Conservation (phyloP, 2,888 invertebrate genomes). For the Trichopria drosophilae region DNA sequence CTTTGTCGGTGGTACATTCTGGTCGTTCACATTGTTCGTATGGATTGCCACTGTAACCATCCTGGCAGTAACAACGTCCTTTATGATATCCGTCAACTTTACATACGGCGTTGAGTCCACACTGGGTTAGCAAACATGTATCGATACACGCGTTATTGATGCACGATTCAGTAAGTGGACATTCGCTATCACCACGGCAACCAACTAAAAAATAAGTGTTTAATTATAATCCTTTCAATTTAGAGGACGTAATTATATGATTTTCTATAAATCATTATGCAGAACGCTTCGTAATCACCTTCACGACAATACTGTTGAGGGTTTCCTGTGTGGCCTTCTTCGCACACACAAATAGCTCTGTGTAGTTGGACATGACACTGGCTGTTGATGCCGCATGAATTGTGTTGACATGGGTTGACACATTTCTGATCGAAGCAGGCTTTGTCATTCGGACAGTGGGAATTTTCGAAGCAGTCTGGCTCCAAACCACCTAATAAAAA, state of each 20-base stretch:
- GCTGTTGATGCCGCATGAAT: constrained; percentile 76
- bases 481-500: constrained; percentile 8
- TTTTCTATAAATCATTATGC: constrained; percentile 28
- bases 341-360: constrained; percentile 79
- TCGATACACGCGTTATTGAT: constrained; percentile 79
- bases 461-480: constrained; percentile 76
- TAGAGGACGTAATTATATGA: constrained; percentile 1
- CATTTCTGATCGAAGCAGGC: constrained; percentile 79
- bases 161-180: constrained; percentile 79
- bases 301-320: constrained; percentile 77
- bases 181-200: constrained; percentile 83
- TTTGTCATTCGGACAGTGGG: constrained; percentile 80
- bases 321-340: constrained; percentile 82
- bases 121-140: constrained; percentile 78
- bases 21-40: constrained; percentile 75
- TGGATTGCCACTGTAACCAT: constrained; percentile 78
- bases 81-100: constrained; percentile 75
- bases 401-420: constrained; percentile 72
- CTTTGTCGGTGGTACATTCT: constrained; percentile 75
- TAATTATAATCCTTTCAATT: not conserved
- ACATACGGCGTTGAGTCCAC: constrained; percentile 80
- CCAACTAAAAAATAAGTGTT: constrained; percentile 66
- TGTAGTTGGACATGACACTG: constrained; percentile 79
- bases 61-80: constrained; percentile 77
- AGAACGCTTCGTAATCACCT: constrained; percentile 69